These are phyloP conservation scores for Leucozona laternaria DNA, from an alignment of 2,888 invertebrate species.

Conservation along the genomic window DNA sequence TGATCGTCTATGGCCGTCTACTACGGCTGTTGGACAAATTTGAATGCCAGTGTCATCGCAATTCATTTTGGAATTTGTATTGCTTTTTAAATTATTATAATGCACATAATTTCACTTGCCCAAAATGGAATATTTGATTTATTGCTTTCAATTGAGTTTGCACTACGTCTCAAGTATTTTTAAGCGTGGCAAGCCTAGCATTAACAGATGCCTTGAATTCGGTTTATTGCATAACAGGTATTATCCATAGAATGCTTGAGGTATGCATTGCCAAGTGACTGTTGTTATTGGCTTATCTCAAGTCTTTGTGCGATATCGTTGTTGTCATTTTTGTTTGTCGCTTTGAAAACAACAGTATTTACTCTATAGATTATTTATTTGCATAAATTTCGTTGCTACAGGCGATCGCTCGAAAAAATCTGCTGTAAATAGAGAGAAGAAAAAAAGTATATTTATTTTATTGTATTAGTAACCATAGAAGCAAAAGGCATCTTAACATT, in stretches of 20 bases:
- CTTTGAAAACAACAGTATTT: conserved; percentile 28
- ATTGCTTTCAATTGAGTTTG: conserved; percentile 10
- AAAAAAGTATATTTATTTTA: background rate
- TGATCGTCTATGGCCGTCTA: conserved; percentile 51
- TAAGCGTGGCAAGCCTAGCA: conserved; percentile 4
- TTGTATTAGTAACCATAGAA: conserved; percentile 11
- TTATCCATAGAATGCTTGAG: conserved; percentile 38
- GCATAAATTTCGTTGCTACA: conserved; percentile 57
- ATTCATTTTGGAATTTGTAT: conserved; percentile 60
- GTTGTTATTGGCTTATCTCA: conserved; percentile 36
- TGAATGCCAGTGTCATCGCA: conserved; percentile 63
- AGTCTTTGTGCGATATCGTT: conserved; percentile 33
- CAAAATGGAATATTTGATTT: conserved; percentile 35
- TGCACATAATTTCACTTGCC: conserved; percentile 46
- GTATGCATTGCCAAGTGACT: conserved; percentile 32
- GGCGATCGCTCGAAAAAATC: conserved; percentile 65
- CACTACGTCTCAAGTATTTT: conserved; percentile 22
- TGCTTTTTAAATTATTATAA: conserved; percentile 30
- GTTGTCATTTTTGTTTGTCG: conserved; percentile 32
- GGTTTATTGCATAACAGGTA: conserved; percentile 47
- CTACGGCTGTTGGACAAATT: conserved; percentile 48
- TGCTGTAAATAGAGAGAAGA: conserved; percentile 42
- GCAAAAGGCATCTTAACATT: conserved; percentile 11
- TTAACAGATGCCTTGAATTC: conserved; percentile 20
- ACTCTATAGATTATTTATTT: conserved; percentile 37